Percentiles rank a stretch among this genome's conserved stretches.
Conservation (phyloP, 2,888 invertebrate genomes). For the Platypus cylindrus region DNA sequence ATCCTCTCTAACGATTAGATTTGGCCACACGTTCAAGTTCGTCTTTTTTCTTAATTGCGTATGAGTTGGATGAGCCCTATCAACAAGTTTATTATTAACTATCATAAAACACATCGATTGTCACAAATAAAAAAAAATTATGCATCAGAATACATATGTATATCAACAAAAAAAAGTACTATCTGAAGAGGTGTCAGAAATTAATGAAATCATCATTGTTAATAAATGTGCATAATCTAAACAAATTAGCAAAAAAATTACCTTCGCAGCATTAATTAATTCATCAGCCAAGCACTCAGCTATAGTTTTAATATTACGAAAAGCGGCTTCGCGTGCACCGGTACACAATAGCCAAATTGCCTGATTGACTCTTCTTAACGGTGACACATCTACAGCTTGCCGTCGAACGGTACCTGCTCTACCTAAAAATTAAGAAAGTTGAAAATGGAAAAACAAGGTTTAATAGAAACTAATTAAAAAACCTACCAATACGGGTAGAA, state of each 20-base stretch:
- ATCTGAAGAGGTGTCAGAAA: too few relatives aligned
- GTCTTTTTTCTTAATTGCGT: constrained; percentile 99
- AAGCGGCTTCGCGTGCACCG: constrained; percentile 97
- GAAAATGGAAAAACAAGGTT: too few relatives aligned
- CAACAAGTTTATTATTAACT: too few relatives aligned
- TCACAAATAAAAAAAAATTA: too few relatives aligned
- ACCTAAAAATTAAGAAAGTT: constrained; percentile 5
- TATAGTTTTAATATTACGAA: constrained; percentile 99
- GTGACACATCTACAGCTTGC: constrained; percentile 99
- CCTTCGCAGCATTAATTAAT: constrained; percentile 98
- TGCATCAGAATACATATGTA: too few relatives aligned
- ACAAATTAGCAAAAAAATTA: too few relatives aligned
- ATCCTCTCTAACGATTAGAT: constrained; percentile 96
- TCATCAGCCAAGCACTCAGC: constrained; percentile 99
- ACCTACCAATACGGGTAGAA: constrained; percentile 98
- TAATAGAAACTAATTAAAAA: constrained; percentile 66
- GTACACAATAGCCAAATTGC: constrained; percentile 99
- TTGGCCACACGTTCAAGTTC: constrained; percentile 99
- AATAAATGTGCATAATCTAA: too few relatives aligned
- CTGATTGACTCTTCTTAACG: constrained; percentile 95
- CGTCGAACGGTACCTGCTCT: constrained; percentile 99
- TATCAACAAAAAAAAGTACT: too few relatives aligned
- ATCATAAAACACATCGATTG: neutral
- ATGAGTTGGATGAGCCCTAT: constrained; percentile 97
- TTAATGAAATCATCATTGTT: too few relatives aligned